These are phyloP conservation scores for Lepidochrysops patricia DNA, from an alignment of 2,888 invertebrate genomes.

Conservation along the genomic window DNA sequence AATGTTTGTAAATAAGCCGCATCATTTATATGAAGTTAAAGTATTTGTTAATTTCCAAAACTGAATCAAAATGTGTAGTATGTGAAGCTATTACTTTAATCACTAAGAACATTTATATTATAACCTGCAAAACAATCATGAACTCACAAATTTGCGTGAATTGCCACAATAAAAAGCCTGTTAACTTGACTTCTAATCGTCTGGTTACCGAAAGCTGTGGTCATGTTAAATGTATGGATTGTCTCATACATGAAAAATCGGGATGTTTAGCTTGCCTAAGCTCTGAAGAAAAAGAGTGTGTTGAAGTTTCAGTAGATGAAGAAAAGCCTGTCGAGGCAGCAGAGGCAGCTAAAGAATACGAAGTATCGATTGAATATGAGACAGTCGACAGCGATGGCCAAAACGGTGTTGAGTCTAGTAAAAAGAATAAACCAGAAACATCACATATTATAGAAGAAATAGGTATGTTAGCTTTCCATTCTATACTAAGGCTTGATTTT, in stretches of 20 bases:
- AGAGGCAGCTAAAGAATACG: conserved; percentile 16
- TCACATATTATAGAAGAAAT: conserved; percentile 54
- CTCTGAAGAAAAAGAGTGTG: conserved; percentile 26
- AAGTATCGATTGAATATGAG: conserved; percentile 17
- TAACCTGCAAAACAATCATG: conserved; percentile 35
- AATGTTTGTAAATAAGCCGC: conserved; percentile 9
- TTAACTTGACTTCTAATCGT: conserved; percentile 74
- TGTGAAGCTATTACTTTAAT: background rate
- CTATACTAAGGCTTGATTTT: no score
- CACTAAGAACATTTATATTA: background rate
- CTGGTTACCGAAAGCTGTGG: conserved; percentile 84
- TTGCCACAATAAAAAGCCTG: conserved; percentile 71
- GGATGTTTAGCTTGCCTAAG: conserved; percentile 75
- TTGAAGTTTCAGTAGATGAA: conserved; percentile 15
- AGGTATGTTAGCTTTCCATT: conserved; percentile 32
- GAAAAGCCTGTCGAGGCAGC: background rate
- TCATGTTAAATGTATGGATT: conserved; percentile 83
- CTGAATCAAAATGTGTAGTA: background rate
- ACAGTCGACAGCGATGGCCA: conserved; percentile 23
- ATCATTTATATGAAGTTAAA: background rate
- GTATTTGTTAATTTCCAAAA: background rate
- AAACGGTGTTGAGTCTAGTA: conserved; percentile 31
- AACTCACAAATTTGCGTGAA: conserved; percentile 73
- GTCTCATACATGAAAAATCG: conserved; percentile 78
- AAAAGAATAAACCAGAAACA: conserved; percentile 51